Conservation (phyloP, 2,888 invertebrate genomes). For the Epirrhoe alternata region DNA sequence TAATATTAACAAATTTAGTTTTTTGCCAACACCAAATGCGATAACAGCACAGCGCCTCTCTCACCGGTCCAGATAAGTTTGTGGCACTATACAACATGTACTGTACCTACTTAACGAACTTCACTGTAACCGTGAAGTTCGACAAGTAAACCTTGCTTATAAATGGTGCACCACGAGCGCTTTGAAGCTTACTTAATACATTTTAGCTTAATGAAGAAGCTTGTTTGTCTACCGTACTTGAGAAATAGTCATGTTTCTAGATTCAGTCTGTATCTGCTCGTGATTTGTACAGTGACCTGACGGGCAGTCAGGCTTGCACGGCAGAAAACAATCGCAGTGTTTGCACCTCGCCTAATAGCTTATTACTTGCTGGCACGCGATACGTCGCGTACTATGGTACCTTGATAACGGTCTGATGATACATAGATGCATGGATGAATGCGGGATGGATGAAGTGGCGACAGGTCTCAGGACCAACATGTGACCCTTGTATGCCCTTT, state of each 20-base stretch:
- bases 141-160: too few species aligned
- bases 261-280: not conserved
- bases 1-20: too few species aligned
- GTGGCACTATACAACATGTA: too few species aligned
- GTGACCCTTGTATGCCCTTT: too few species aligned
- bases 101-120: too few species aligned
- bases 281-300: constrained; percentile 23
- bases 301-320: constrained; percentile 32
- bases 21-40: too few species aligned
- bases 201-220: not conserved
- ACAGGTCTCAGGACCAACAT: too few species aligned
- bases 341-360: constrained; percentile 57
- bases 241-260: constrained; percentile 5
- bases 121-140: too few species aligned
- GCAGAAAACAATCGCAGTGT: constrained; percentile 45
- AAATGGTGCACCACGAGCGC: too few species aligned
- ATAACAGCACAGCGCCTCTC: too few species aligned
- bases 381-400: constrained; percentile 14
- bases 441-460: too few species aligned
- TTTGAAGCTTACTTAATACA: not conserved
- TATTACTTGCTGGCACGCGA: constrained; percentile 66
- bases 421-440: not conserved
- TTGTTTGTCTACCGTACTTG: not conserved
- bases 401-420: constrained; percentile 14
- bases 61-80: too few species aligned